These are phyloP conservation scores for Takifugu rubripes DNA, from an alignment of 2,797 vertebrate species.

Conservation along the genomic window DNA sequence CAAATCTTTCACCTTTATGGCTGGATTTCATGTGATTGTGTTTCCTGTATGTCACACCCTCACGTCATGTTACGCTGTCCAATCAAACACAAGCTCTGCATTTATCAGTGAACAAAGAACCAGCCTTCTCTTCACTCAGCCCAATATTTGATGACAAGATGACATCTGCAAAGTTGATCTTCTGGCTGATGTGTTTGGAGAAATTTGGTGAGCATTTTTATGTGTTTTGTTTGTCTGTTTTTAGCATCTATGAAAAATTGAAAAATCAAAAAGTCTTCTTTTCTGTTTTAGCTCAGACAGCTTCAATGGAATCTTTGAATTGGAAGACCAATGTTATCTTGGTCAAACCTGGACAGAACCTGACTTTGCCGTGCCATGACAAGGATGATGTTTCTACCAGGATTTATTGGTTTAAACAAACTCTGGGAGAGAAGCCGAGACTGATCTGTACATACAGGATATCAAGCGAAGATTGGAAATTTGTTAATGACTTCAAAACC, in stretches of 20 bases:
- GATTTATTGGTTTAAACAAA: slow-evolving; percentile 31
- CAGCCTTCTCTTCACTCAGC: too few species aligned
- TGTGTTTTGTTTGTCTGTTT: too few species aligned
- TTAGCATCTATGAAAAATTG: too few species aligned
- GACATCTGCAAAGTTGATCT: neutral
- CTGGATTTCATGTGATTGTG: too few species aligned
- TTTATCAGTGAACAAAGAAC: too few species aligned
- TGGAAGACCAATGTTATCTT: slow-evolving; percentile 4
- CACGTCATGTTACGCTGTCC: too few species aligned
- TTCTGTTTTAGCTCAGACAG: slow-evolving; percentile 3
- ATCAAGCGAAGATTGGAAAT: neutral
- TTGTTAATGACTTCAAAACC: slow-evolving; percentile 8
- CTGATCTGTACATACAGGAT: slow-evolving; percentile 25
- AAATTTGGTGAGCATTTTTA: slow-evolving; percentile 25
- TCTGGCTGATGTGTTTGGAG: slow-evolving; percentile 21
- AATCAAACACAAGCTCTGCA: too few species aligned
- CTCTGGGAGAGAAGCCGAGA: slow-evolving; percentile 14
- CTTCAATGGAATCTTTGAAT: neutral
- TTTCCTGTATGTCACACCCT: too few species aligned
- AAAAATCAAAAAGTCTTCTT: neutral
- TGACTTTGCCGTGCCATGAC: slow-evolving; percentile 31
- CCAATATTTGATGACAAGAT: neutral
- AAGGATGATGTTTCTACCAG: neutral
- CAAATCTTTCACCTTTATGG: too few species aligned
- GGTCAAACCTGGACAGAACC: slow-evolving; percentile 10